Base-by-base conservation (phyloP, 2,888 invertebrate species). In the Graphium colonna region DNA sequence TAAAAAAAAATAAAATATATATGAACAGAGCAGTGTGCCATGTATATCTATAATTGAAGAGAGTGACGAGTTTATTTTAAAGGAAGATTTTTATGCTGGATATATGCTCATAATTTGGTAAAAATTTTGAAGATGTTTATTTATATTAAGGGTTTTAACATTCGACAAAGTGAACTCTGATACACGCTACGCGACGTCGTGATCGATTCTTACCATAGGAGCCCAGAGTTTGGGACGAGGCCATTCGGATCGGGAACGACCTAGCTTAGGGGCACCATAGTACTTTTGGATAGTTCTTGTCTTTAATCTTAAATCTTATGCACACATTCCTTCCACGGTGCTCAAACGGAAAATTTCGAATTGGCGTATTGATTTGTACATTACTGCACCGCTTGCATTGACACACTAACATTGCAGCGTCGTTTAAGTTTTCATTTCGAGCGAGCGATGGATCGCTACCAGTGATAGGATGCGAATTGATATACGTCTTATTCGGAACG, bases 271-370 rank as follows among this genome's bases (percentile, higher is more conserved):
- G 49, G 51, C 41, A 52, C 36, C 42, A 44, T 58, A 56, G 58
- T 60, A 51, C 50, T 55, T 26, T 31, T 33, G 53, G 48, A 60
- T 63, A 58, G 63, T 62, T 70, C 58, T 68, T 65, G 69, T 65
- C 69, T 65, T 71, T 67, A 66, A 17, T 64, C 70, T 67, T 72
- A 67, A 79, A 75, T 80, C 74, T 79, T 75, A 82, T 79, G 86
- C 88, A 90, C 91, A 91, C 91, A 92, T 92, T 92, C 92, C 92
- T 92, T 92, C 92, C 92, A 92, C 90, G 91, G 92, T 92, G 92
- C 92, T 92, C 92, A 92, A 92, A 77, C 64, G 59, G 65, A 21
- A 68, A 65, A 60, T 58, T 64, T 54, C 54, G 52, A 60, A 15
- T 12, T 40, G 21, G 46, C 46, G 16, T 36, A 46, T 36, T 13